A percentile compares a stretch with the other conserved stretches of the same genome.
Evolutionary conservation across 2,113 vertebrate genomes (phyloP).

Genomic region (Tachycineta bicolor): DNA sequence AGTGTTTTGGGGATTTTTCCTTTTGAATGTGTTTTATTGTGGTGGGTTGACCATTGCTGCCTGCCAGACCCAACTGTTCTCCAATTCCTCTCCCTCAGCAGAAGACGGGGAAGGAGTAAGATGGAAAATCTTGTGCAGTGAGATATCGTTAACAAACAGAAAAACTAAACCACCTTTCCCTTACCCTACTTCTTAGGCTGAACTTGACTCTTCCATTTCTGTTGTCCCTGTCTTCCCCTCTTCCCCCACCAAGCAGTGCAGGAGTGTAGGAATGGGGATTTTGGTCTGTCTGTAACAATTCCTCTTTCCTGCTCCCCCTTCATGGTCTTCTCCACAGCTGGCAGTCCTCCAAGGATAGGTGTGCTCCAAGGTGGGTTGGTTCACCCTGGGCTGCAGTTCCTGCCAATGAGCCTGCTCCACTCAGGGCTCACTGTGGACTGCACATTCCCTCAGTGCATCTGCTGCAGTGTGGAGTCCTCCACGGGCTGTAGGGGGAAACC

Average conservation of each 20-base stretch:
- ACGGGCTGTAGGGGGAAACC: background rate
- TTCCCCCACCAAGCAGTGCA: background rate
- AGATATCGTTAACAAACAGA: background rate
- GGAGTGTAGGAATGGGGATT: background rate
- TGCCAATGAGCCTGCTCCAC: background rate
- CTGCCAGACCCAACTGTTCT: background rate
- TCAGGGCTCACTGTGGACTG: background rate
- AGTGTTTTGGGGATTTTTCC: background rate
- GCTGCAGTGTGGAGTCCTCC: background rate
- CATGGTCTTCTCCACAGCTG: accelerated
- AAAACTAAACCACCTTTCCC: background rate
- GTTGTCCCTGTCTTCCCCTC: background rate
- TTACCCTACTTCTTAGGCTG: background rate
- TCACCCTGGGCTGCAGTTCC: background rate
- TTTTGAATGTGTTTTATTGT: background rate
- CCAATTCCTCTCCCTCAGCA: background rate
- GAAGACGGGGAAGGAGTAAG: background rate
- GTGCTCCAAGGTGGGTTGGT: background rate
- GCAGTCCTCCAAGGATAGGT: background rate
- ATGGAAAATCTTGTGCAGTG: background rate
- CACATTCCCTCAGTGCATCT: background rate
- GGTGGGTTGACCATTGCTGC: background rate
- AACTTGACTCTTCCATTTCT: background rate
- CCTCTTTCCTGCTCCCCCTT: background rate
- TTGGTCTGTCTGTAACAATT: background rate